Evolutionary conservation across 1,140 invertebrate genomes (phyloP), one percentile per base, ranked within the genome.

Genomic region (Drosophila eugracilis): DNA sequence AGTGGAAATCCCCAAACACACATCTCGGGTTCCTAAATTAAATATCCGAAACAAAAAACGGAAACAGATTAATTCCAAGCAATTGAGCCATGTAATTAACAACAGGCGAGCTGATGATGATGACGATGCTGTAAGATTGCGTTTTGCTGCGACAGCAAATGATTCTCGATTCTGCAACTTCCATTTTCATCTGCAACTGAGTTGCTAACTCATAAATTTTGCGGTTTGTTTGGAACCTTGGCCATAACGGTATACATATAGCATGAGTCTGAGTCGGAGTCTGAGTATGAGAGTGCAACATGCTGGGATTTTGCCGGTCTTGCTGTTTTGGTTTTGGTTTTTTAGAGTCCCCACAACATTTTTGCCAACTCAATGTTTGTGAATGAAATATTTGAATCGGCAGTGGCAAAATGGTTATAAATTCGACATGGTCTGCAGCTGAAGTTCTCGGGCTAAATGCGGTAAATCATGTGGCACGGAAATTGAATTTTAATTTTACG

Each of bases 61-160:
- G 78, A 83, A 83, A 83, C 67, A 69, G 54, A 77, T 83, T 83
- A 74, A 81, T 77, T 77, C 74, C 44, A 41, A 60, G 80, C 78
- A 81, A 83, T 83, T 77, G 60, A 81, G 73, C 52, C 67, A 74
- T 60, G 69, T 76, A 76, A 81, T 81, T 81, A 76, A 74, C 42
- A 22, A 30, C 42, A 22, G 21, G 22, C 37, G 55, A 39, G 30
- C 37, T 60, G 54, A 66, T 37, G 30, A 47, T 60, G 54, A 66
- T 37, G 60, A 50, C 65, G 65, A 67, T 66, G 65, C 45, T 69
- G 65, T 21, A 69, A 53, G 60, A 36, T 65, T 47, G 3, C 22
- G 44, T 47, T 47, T 47, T 47, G 60, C 55, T 30, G 0, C 17
- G 41, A 55, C 55, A 62, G 60, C 60, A 65, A 62, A 47, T 62